phyloP scores from a whole-genome alignment of 2,797 vertebrate genomes.

The Enteromius argenteus region DNA sequence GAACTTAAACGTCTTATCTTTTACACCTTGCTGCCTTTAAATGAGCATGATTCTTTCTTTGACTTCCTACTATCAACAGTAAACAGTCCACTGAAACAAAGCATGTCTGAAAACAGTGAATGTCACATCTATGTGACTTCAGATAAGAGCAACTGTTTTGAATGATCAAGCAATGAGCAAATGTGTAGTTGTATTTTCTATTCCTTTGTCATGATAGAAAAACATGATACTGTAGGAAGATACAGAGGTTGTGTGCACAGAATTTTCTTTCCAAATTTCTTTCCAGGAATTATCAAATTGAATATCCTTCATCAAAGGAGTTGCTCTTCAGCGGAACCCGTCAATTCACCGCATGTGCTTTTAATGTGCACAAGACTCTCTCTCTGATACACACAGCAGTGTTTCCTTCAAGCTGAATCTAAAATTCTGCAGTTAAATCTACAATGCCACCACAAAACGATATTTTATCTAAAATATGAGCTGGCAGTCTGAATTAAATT shows the following conservation, averaged over 20 bases:
- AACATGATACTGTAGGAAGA: neutral
- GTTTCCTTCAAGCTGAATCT: conserved; percentile 6
- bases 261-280: neutral
- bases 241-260: neutral
- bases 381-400: neutral
- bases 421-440: neutral
- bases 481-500: conserved; percentile 10
- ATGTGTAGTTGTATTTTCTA: neutral
- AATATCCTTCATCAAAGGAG: conserved; percentile 9
- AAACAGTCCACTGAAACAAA: neutral
- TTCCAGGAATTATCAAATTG: conserved; percentile 4
- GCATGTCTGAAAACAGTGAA: neutral
- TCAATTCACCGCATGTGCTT: neutral
- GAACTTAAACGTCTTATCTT: neutral
- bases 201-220: neutral
- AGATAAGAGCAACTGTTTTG: conserved; percentile 28
- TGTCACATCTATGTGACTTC: neutral
- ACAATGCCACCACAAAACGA: neutral
- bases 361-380: conserved; percentile 11
- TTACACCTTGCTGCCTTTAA: neutral
- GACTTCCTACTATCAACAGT: neutral
- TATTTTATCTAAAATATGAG: neutral
- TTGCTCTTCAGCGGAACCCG: conserved; percentile 12
- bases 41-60: neutral
- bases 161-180: neutral